phyloP scores from a whole-genome alignment of 2,888 invertebrate species.

The Ormyrus rosae region DNA sequence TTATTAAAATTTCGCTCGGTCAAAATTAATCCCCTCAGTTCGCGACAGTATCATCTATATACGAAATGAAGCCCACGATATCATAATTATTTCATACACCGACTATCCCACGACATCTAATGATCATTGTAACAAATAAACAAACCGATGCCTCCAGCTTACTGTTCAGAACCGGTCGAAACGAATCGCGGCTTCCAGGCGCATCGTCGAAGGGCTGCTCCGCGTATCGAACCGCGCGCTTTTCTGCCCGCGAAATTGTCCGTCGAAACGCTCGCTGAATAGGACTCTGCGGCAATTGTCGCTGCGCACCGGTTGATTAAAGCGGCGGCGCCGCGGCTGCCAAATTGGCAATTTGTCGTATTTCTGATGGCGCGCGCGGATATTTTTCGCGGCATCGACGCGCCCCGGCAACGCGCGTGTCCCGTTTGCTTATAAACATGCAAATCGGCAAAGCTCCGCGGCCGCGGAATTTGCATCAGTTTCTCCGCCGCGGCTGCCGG shows the following conservation, averaged over 20 bases:
- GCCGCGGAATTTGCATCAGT: constrained; percentile 47
- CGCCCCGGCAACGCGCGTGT: constrained; percentile 19
- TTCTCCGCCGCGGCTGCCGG: background rate
- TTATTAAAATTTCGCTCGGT: no score
- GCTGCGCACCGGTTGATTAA: constrained; percentile 56
- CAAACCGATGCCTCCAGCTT: no score
- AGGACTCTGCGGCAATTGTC: background rate
- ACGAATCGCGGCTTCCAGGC: no score
- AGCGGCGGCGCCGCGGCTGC: constrained; percentile 7
- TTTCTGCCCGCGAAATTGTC: constrained; percentile 18
- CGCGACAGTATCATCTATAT: no score
- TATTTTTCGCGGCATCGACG: no score
- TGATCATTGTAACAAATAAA: no score
- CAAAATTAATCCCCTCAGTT: no score
- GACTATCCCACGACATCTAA: no score
- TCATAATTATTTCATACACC: no score
- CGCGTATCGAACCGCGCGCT: background rate
- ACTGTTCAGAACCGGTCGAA: no score
- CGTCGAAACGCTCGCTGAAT: background rate
- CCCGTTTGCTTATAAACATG: constrained; percentile 67
- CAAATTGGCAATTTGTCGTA: constrained; percentile 64
- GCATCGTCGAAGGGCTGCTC: no score
- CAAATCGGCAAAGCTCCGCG: constrained; percentile 61
- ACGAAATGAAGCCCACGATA: no score
- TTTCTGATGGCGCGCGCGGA: background rate